Evolutionary conservation across 92 coral and sea anemone genomes (phyloP), one percentile per base, ranked within the genome.

Genomic region (Porites divaricata): DNA sequence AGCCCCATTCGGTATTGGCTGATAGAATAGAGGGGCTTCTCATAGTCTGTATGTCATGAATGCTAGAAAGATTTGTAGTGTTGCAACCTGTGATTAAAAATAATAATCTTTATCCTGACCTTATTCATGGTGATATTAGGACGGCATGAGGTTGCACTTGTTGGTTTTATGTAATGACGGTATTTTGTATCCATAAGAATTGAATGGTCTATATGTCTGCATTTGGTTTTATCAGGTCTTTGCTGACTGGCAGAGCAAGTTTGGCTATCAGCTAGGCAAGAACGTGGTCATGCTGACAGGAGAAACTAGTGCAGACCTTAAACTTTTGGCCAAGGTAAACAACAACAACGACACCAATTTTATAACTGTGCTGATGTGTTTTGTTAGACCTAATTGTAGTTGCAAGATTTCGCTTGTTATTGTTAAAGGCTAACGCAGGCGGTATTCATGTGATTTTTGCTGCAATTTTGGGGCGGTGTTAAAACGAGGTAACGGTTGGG

Each of bases 281-380:
- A 96, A 95, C 72, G 99, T 95, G 45, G 99, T 96, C n/a, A 84
- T 92, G 83, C 69, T 96, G 67, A 96, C 99, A 20, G 99, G 99
- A 51, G 99, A 96, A 75, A 96, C 99, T 2, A 96, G 99, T 84
- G 98, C 98, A 10, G 99, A 96, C 73, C 98, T 96, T 26, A 96
- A 96, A 75, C 97, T 96, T 50, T 86, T 96, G 6, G 99, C 99
- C 4, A 96, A 96, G 97, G 99, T 94, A 70, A 23, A 82, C 10
- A 15, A 7, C 67, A 67, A 52, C 49, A 24, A 7, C 1, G 17
- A 76, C 53, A 22, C 16, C 10, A 14, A 23, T 25, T 4, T 24
- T 50, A 12, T 9, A 41, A 51, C 22, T 63, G 2, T 1, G 17
- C 22, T 51, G 72, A 3, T 63, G 1, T 17, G 2, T 35, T 35